Evolutionary conservation across 2,797 vertebrate genomes (phyloP), one percentile per base, ranked within the genome.

Genomic region (Telmatherina bonti): DNA sequence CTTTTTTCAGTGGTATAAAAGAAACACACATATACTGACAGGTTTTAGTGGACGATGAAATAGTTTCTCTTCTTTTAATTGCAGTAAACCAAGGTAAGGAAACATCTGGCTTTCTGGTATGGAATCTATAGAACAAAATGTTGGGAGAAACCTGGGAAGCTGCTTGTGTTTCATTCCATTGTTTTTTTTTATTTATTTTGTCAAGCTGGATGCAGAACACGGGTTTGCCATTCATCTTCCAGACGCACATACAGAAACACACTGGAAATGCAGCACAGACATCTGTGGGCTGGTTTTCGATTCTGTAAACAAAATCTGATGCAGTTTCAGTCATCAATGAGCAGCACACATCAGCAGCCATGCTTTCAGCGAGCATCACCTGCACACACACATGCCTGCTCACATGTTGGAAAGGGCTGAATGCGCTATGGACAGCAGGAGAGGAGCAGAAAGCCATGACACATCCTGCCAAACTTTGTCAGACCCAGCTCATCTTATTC

Each of bases 151-250:
- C 85, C 70, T 27, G 52, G 62, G 68, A 81, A 60, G 66, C 72
- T 77, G 54, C 74, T 85, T 85, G 61, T 81, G 53, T 79, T 85
- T 65, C 67, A 31, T 60, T 81, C 56, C 61, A 89, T 85, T 87
- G 86, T 79, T 81, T 67, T 79, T 82, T 88, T 85, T 81, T 63
- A 81, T 89, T 84, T 83, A 71, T 82, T 84, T 80, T 82, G 67
- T 80, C 41, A 77, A 76, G 74, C 78, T 86, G 85, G 70, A 82
- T 55, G 54, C 30, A 76, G 67, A 88, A 84, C 77, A 78, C 61
- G 79, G 62, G 54, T 78, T 74, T 30, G 69, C 9, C 18, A 59
- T 65, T 72, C 12, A 59, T 75, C 38, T 51, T 41, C 55, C 38
- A 49, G 35, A 71, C 43, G 60, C 59, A 58, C 52, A 66, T 27